Base-by-base conservation (phyloP, 2,888 invertebrate species). In the Ctenicera cuprea region DNA sequence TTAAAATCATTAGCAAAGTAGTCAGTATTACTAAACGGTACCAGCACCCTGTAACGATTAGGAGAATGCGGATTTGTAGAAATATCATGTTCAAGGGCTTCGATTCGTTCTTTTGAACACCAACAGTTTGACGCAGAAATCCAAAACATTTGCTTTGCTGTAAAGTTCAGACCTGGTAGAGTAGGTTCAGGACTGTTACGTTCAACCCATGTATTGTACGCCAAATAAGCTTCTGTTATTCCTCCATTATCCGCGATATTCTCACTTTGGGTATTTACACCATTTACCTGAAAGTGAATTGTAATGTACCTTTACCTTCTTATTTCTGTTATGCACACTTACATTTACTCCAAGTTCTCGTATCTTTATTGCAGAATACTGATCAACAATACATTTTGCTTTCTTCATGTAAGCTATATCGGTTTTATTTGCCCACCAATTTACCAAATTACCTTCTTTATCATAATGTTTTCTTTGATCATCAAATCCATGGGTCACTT, bases 231-330 rank as follows among this genome's bases (percentile, higher is more conserved):
- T 86, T 97, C 94, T 85, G 96, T 97, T 76, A 96, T 91, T 0
- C 97, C 97, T 0, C 95, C 95, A 83, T 96, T 96, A 84, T 97
- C 97, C 0, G 97, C 96, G 65, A 97, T 94, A 85, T 97, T 97
- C 85, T 97, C 97, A 11, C 95, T 95, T 85, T 95, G 94, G 0
- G 95, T 77, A 83, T 95, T 95, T 76, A 95, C 92, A 70, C 97
- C 97, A 83, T 97, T 96, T 67, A 97, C 85, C 95, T 96, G 86
- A 18, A 87, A 85, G 70, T 33, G 1, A 1, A 9, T 18, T 16
- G 7, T 37, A 0, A 37, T 12, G 26, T 8, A 33, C 18, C 18
- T 2, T n/a, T 26, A 14, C 12, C 7, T 33, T 14, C 3, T 41
- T 50, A 50, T 2, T 20, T 1, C 1, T 18, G 18, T 1, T 3